phyloP scores from a whole-genome alignment of 2,113 vertebrate genomes.

The Elanus axillaris region DNA sequence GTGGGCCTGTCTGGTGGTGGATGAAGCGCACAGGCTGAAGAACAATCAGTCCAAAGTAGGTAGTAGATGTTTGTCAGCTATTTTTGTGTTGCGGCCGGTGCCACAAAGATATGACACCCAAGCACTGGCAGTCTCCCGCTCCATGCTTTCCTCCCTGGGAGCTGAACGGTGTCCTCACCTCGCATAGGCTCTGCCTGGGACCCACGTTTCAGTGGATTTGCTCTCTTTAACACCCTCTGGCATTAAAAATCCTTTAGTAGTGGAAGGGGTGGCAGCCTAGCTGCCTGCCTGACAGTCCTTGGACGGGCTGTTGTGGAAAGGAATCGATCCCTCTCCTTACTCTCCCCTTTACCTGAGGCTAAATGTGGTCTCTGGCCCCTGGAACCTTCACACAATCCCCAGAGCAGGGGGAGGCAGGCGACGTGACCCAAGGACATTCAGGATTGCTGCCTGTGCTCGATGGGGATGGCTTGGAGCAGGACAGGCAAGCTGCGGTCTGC shows the following conservation, averaged over 20 bases:
- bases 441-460: not conserved
- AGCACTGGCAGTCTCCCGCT: not conserved
- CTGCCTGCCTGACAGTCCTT: not conserved
- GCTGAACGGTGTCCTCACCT: not conserved
- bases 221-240: not conserved
- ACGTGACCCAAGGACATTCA: not conserved
- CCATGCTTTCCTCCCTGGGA: not conserved
- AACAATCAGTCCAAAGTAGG: slow-evolving; percentile 98
- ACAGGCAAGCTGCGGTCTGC: not conserved
- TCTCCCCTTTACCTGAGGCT: not conserved
- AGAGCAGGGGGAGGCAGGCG: not conserved
- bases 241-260: not conserved
- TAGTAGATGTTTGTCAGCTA: not conserved
- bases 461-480: not conserved
- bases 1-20: slow-evolving; percentile 97
- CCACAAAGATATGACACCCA: rapidly evolving
- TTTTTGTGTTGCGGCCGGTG: not conserved
- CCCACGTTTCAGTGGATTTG: rapidly evolving
- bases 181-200: not conserved
- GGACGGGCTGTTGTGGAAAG: not conserved
- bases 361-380: not conserved
- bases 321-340: not conserved
- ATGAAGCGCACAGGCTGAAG: slow-evolving; percentile 95
- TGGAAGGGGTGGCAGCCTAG: not conserved
- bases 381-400: not conserved